Percentiles rank a stretch among this genome's conserved stretches.
Conservation (phyloP, 53 echinoderm and acorn worm species). For the Temnopleurus reevesii region DNA sequence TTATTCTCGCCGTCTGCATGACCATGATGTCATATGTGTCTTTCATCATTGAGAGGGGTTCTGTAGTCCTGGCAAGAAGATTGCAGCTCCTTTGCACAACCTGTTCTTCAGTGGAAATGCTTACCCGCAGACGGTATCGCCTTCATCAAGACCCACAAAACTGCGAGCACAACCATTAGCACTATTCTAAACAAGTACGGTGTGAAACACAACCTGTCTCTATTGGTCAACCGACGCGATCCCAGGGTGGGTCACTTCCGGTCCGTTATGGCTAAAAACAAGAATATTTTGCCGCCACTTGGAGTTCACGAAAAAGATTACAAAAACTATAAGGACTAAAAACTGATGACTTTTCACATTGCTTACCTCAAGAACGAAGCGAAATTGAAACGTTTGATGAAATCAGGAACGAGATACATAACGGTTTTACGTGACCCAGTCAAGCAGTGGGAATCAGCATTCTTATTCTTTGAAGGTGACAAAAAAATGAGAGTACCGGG, state of each 20-base stretch:
- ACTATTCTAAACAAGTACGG: slow-evolving; percentile 36
- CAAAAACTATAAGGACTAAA: slow-evolving; percentile 18
- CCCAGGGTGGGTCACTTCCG: neutral
- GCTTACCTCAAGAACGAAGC: neutral
- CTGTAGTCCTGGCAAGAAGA: too few species aligned
- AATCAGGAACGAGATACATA: neutral
- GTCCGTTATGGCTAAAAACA: neutral
- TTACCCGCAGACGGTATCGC: neutral
- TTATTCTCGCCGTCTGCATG: too few species aligned
- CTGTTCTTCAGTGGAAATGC: neutral
- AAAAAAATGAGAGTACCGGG: neutral
- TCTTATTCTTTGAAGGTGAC: slow-evolving; percentile 19
- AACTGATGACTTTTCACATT: slow-evolving; percentile 15
- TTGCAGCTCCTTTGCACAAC: neutral
- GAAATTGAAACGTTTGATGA: neutral
- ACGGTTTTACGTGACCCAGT: slow-evolving; percentile 22
- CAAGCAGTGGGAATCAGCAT: slow-evolving; percentile 45
- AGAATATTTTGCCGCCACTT: neutral
- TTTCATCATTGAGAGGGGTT: too few species aligned
- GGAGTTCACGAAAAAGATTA: neutral
- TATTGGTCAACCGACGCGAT: neutral
- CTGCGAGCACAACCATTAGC: slow-evolving; percentile 35
- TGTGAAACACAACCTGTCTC: slow-evolving; percentile 2
- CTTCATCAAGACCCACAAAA: slow-evolving; percentile 56
- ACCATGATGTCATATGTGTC: too few species aligned